Evolutionary conservation across 2,113 vertebrate genomes (phyloP).

Genomic region (Boleophthalmus pectinirostris): DNA sequence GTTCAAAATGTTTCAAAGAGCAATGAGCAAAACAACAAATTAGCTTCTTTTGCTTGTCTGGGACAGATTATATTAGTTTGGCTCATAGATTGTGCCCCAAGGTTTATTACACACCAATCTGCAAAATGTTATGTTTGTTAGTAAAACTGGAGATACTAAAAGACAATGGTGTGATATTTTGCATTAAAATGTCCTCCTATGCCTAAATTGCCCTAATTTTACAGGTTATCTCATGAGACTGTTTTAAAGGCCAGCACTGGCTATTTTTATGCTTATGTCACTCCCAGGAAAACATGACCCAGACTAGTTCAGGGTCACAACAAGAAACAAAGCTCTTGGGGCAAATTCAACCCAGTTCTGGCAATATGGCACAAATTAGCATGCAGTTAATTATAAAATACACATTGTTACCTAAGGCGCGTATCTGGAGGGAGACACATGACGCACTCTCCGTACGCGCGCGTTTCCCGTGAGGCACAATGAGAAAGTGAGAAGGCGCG

Average conservation of each 20-base stretch:
- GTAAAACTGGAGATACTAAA: neutral
- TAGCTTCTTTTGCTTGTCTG: slow-evolving; percentile 2
- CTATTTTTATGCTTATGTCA: slow-evolving; percentile 43
- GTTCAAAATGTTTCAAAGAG: neutral
- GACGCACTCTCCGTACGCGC: slow-evolving; percentile 19
- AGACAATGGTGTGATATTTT: neutral
- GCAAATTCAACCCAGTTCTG: neutral
- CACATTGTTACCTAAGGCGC: slow-evolving; percentile 4
- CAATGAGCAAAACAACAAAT: neutral
- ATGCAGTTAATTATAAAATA: neutral
- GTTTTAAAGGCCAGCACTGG: slow-evolving; percentile 33
- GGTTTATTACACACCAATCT: slow-evolving; percentile 27
- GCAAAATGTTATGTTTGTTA: slow-evolving; percentile 17
- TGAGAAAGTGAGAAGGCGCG: slow-evolving; percentile 27
- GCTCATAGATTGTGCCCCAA: slow-evolving; percentile 3
- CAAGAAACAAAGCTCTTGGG: slow-evolving; percentile 10
- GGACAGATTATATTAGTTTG: slow-evolving; percentile 14
- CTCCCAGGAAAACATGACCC: slow-evolving; percentile 47
- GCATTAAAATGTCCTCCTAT: neutral
- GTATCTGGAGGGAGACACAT: slow-evolving; percentile 17
- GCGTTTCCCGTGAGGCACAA: slow-evolving; percentile 16
- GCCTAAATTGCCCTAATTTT: slow-evolving; percentile 44
- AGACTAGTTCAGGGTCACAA: slow-evolving; percentile 52
- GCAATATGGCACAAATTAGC: neutral
- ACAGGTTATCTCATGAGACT: slow-evolving; percentile 12